A percentile compares a stretch with the other conserved stretches of the same genome.
These are phyloP conservation scores for Clepsis dumicolana DNA, from an alignment of 2,888 invertebrate genomes.

Conservation along the genomic window DNA sequence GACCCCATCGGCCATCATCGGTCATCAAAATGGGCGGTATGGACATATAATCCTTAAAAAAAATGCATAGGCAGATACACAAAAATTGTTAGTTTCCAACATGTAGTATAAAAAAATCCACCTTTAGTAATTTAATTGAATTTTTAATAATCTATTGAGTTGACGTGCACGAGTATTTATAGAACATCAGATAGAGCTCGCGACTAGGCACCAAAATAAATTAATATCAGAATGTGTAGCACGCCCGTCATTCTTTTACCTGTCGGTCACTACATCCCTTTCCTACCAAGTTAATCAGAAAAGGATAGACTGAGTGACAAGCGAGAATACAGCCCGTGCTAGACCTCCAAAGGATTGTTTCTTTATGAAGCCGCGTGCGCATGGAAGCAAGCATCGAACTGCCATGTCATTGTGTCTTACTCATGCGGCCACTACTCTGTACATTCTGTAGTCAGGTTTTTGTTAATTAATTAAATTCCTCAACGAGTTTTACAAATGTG, in stretches of 20 bases:
- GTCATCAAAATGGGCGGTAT: no score
- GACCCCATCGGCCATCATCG: no score
- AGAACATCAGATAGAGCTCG: not conserved
- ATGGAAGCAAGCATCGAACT: conserved; percentile 41
- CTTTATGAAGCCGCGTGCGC: conserved; percentile 31
- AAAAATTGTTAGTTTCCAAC: no score
- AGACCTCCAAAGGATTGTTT: conserved; percentile 19
- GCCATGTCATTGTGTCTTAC: conserved; percentile 43
- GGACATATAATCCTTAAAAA: no score
- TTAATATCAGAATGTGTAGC: not conserved
- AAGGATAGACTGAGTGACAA: not conserved
- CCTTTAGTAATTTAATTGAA: no score
- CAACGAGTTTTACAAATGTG: not conserved
- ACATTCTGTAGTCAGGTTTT: not conserved
- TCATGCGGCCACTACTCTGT: conserved; percentile 21
- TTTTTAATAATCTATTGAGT: no score
- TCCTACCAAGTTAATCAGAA: not conserved
- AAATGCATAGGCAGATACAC: no score
- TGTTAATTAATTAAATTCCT: conserved; percentile 3
- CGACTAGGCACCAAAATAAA: not conserved
- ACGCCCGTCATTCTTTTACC: not conserved
- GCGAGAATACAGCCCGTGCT: not conserved
- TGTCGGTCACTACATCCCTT: not conserved
- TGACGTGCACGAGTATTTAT: no score
- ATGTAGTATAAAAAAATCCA: no score